phyloP scores from a whole-genome alignment of 2,797 vertebrate species.

The Lepidocolaptes lacrymiger region DNA sequence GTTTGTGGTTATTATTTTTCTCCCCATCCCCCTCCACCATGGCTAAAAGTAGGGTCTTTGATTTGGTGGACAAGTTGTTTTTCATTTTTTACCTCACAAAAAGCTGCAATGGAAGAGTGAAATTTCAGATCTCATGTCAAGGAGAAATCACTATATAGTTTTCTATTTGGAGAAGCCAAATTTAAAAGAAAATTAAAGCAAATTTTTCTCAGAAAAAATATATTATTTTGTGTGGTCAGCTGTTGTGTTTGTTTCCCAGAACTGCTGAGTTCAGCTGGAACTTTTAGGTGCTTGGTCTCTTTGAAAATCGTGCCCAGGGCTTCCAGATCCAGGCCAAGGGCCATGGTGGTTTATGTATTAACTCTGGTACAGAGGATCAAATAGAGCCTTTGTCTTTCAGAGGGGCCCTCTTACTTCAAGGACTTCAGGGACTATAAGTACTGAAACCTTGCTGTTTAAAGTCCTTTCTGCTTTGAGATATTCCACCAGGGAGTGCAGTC shows the following conservation, averaged over 20 bases:
- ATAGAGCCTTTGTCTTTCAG: not conserved
- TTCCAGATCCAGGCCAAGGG: not conserved
- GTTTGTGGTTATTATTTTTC: not conserved
- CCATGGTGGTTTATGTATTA: not conserved
- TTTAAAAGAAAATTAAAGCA: not conserved
- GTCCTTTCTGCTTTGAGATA: not conserved
- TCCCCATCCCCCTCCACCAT: accelerated
- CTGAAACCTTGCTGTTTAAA: not conserved
- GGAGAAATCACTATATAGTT: not conserved
- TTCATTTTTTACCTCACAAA: not conserved
- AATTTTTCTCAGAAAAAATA: not conserved
- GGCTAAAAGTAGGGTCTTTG: not conserved
- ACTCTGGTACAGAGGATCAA: not conserved
- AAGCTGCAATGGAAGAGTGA: not conserved
- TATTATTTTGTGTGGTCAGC: not conserved
- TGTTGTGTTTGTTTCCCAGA: not conserved
- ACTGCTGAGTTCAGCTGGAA: not conserved
- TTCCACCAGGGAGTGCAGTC: not conserved
- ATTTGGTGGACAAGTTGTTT: not conserved
- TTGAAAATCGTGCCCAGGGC: not conserved
- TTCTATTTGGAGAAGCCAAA: not conserved
- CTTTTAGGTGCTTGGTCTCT: not conserved
- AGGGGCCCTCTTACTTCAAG: not conserved
- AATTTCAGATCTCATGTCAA: not conserved
- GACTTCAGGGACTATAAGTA: not conserved